A percentile compares a stretch with the other conserved stretches of the same genome.
Evolutionary conservation across 2,888 invertebrate genomes (phyloP).

Genomic region (Belgica antarctica): DNA sequence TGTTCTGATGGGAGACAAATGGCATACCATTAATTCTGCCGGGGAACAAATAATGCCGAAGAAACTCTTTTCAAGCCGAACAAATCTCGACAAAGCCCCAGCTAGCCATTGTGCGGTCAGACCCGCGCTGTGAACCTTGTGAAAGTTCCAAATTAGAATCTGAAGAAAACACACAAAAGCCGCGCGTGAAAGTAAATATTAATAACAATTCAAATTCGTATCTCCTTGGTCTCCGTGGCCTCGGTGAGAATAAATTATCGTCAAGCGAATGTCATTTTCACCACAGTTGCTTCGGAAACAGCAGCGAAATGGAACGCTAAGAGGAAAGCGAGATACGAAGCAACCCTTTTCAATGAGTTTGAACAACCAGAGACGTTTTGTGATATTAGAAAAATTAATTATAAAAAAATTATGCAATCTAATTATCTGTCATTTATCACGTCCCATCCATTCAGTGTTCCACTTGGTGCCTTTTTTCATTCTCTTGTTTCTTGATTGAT

Average conservation of each 20-base stretch:
- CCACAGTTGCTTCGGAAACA: background rate
- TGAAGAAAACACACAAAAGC: too few relatives aligned
- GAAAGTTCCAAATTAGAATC: too few relatives aligned
- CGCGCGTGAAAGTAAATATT: slow-evolving; percentile 12
- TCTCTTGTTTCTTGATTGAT: background rate
- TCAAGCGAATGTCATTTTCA: slow-evolving; percentile 11
- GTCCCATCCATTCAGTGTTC: background rate
- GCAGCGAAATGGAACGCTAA: background rate
- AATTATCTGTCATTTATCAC: slow-evolving; percentile 20
- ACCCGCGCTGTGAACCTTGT: too few relatives aligned
- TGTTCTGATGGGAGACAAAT: slow-evolving; percentile 18
- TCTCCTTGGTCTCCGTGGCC: background rate
- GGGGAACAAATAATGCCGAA: slow-evolving; percentile 6
- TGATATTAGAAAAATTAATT: background rate
- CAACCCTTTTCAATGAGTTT: slow-evolving; percentile 6
- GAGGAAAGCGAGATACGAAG: background rate
- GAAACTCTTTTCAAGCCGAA: background rate
- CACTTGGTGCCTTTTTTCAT: background rate
- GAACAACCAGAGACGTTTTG: slow-evolving; percentile 14
- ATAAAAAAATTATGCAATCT: slow-evolving; percentile 20
- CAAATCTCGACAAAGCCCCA: too few relatives aligned
- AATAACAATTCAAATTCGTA: slow-evolving; percentile 12
- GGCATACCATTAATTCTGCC: background rate
- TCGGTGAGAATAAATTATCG: slow-evolving; percentile 2
- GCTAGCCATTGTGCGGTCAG: too few relatives aligned